Evolutionary conservation across 1,140 invertebrate genomes (phyloP).

Genomic region (Temnothorax nylanderi): DNA sequence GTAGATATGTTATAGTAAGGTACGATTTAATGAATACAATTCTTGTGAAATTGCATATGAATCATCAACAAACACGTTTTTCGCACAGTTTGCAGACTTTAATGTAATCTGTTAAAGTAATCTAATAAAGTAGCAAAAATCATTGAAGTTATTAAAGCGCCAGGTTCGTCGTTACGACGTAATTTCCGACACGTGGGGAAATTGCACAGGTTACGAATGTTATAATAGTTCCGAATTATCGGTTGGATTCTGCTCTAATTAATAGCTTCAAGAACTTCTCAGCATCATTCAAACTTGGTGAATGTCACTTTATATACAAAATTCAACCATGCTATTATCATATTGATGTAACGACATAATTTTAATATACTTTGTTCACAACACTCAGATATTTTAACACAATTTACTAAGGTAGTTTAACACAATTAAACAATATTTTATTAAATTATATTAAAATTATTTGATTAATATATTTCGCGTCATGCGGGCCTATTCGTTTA

Average conservation of each 20-base stretch:
- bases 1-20: not conserved
- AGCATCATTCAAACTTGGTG: constrained; percentile 45
- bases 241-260: constrained; percentile 56
- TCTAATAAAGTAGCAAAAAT: constrained; percentile 54
- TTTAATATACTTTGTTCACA: not conserved
- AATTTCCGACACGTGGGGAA: constrained; percentile 17
- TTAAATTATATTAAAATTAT: not conserved
- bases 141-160: constrained; percentile 42
- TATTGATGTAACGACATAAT: not conserved
- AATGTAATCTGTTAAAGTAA: constrained; percentile 38
- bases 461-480: not conserved
- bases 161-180: constrained; percentile 32
- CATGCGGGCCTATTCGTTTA: not conserved
- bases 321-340: not conserved
- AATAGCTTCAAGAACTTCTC: constrained; percentile 40
- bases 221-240: constrained; percentile 40
- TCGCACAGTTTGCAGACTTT: not conserved
- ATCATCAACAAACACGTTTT: not conserved
- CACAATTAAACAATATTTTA: not conserved
- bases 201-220: constrained; percentile 35
- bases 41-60: constrained; percentile 17
- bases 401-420: not conserved
- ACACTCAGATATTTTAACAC: not conserved
- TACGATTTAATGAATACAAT: constrained; percentile 18
- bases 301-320: constrained; percentile 33